Percentiles rank a stretch among this genome's conserved stretches.
Conservation (phyloP, 2,113 vertebrate species). For the Myotis yumanensis region DNA sequence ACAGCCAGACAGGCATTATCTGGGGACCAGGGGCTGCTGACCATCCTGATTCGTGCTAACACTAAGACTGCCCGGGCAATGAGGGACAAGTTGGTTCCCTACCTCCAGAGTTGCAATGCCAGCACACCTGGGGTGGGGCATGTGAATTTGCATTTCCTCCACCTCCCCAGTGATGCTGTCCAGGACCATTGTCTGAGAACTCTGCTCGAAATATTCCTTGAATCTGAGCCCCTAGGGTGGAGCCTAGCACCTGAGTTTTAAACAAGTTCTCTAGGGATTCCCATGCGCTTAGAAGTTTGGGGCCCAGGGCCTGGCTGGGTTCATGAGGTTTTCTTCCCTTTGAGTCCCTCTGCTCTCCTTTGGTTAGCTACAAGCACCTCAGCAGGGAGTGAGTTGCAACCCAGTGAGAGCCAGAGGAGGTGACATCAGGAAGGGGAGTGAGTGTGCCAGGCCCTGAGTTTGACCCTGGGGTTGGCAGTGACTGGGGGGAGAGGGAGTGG, state of each 20-base stretch:
- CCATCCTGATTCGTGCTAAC: neutral
- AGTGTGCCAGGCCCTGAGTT: too few species aligned
- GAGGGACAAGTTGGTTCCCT: neutral
- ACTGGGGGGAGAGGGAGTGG: neutral
- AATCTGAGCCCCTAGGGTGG: neutral
- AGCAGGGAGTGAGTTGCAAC: neutral
- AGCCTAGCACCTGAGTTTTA: neutral
- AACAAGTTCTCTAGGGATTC: neutral
- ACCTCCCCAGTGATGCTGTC: neutral
- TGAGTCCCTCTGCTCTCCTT: neutral
- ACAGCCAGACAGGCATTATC: neutral
- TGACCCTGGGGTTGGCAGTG: neutral
- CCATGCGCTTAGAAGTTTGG: neutral
- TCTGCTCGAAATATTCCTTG: neutral
- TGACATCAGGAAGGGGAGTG: rapidly evolving
- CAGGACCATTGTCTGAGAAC: neutral
- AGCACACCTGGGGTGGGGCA: neutral
- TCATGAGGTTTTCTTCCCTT: neutral
- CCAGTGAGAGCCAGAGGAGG: neutral
- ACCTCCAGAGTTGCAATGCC: neutral
- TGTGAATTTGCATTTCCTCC: neutral
- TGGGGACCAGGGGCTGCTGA: neutral
- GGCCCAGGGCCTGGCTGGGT: neutral
- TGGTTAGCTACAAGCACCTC: neutral
- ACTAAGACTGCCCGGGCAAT: neutral